Evolutionary conservation across 2,113 vertebrate genomes (phyloP), one percentile per base, ranked within the genome.

Genomic region (Datnioides undecimradiatus): DNA sequence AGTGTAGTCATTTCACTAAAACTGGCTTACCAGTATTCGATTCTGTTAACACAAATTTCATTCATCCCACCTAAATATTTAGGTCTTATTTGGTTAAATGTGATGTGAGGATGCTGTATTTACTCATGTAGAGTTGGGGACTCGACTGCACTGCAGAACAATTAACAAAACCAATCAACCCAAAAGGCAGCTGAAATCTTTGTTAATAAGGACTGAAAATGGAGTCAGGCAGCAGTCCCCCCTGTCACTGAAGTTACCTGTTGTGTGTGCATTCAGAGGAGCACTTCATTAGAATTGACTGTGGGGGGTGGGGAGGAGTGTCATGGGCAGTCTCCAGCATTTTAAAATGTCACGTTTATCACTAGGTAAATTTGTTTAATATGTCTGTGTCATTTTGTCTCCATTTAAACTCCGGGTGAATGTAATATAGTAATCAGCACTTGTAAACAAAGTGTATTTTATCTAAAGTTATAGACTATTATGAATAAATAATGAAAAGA

Each of bases 391-490:
- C 0, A 1, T 86, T 87, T 80, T 87, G 64, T 87, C 88, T 92
- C 91, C 93, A 90, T 92, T 94, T 91, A 87, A 91, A 92, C 86
- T 91, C 91, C 77, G 91, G 85, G 87, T 91, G 95, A 95, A 94
- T 95, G 95, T 96, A 95, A 83, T 73, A 92, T 93, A 88, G 91
- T 91, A 92, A 95, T 95, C 94, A 95, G 92, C 95, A 94, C 95
- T 94, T 87, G 93, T 95, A 95, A 94, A 87, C 87, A 93, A 93
- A 86, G 59, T 92, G 95, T 95, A 94, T 95, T 96, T 95, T 95
- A 94, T 92, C 87, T 65, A 80, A 91, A 80, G 81, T 91, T 88
- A 81, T 93, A 87, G 88, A 87, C 73, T 81, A 91, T 89, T 94
- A 91, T 87, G 55, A 95, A 94, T 95, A 79, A 94, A 95, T 91